These are phyloP conservation scores for Labeo rohita DNA, from an alignment of 2,113 vertebrate species.

Conservation along the genomic window DNA sequence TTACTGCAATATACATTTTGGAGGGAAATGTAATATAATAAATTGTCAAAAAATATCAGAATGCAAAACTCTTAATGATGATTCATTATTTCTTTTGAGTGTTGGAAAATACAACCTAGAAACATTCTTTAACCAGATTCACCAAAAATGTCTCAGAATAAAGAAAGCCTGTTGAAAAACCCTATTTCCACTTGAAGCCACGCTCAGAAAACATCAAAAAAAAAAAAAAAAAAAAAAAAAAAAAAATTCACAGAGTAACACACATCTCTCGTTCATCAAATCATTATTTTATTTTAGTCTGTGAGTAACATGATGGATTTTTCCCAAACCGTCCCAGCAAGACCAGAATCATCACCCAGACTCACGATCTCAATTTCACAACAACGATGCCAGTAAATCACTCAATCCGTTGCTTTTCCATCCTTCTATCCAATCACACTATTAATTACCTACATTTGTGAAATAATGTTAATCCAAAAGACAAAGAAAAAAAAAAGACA, in stretches of 20 bases:
- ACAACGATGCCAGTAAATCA: slow-evolving; percentile 18
- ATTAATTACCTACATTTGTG: not conserved
- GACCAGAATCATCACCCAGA: slow-evolving; percentile 24
- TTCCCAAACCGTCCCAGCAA: not conserved
- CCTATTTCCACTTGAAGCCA: not conserved
- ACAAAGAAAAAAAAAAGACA: not conserved
- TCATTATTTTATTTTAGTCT: slow-evolving; percentile 56
- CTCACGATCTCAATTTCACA: not conserved
- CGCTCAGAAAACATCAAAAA: not conserved
- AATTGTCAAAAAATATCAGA: not conserved
- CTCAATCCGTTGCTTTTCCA: slow-evolving; percentile 4
- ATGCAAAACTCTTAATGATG: not conserved
- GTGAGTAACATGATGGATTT: slow-evolving; percentile 58
- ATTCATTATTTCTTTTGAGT: not conserved
- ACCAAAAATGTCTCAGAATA: not conserved
- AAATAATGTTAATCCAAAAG: not conserved
- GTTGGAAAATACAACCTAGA: no score
- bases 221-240: no score
- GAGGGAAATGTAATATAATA: not conserved
- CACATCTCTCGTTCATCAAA: slow-evolving; percentile 42
- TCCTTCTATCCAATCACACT: slow-evolving; percentile 4
- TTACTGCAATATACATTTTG: not conserved
- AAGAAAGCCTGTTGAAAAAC: not conserved
- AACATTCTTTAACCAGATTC: no score
- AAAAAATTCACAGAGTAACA: slow-evolving; percentile 4